A percentile compares a stretch with the other conserved stretches of the same genome.
phyloP scores from a whole-genome alignment of 2,797 vertebrate species.

The Yasuhikotakia modesta region DNA sequence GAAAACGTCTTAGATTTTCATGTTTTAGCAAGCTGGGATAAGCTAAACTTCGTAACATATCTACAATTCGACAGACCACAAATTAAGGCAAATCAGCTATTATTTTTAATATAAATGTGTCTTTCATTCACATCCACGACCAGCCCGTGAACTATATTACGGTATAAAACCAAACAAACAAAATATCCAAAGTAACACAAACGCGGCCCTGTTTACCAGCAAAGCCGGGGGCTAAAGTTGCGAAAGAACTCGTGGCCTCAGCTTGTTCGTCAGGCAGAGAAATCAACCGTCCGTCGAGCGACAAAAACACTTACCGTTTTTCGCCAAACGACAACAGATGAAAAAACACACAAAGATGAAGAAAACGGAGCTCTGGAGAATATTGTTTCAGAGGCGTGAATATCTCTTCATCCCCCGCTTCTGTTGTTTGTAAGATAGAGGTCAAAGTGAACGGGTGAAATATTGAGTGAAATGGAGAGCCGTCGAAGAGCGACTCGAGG shows the following conservation, averaged over 20 bases:
- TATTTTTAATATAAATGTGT: background rate
- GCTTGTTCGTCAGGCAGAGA: constrained; percentile 36
- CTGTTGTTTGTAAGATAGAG: constrained; percentile 55
- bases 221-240: constrained; percentile 73
- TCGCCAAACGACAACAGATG: constrained; percentile 12
- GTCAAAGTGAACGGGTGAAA: constrained; percentile 67
- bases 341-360: background rate
- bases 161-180: background rate
- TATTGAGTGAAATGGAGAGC: constrained; percentile 70
- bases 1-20: background rate
- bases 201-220: constrained; percentile 57
- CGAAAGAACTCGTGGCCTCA: constrained; percentile 72
- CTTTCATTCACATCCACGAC: background rate
- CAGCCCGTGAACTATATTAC: background rate
- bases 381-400: constrained; percentile 36
- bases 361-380: constrained; percentile 11
- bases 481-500: constrained; percentile 54
- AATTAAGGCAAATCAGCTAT: background rate
- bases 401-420: constrained; percentile 66
- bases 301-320: background rate
- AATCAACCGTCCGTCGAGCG: constrained; percentile 53
- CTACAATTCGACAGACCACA: background rate
- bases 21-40: constrained; percentile 16
- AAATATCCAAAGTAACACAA: background rate
- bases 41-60: constrained; percentile 22